Evolutionary conservation across 1,140 invertebrate species (phyloP).

Genomic region (Drosophila truncata): DNA sequence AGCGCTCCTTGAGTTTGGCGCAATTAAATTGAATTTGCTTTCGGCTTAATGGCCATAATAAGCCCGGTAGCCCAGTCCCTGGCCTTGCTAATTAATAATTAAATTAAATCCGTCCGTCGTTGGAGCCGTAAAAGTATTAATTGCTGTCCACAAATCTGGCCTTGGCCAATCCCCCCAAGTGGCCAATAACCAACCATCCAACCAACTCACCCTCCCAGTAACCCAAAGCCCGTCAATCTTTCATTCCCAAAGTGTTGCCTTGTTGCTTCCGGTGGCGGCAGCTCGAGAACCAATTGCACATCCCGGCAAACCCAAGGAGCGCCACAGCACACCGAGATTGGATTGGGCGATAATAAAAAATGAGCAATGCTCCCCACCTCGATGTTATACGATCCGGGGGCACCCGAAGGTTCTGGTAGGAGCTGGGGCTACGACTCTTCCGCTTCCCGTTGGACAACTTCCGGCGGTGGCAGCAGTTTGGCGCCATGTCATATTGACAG

Average conservation of each 20-base stretch:
- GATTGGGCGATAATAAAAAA: conserved; percentile 72
- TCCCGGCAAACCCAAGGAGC: conserved; percentile 6
- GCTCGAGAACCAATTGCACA: conserved; percentile 67
- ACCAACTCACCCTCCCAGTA: not conserved
- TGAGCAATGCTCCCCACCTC: conserved; percentile 30
- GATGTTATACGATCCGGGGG: conserved; percentile 40
- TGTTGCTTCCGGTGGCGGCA: conserved; percentile 63
- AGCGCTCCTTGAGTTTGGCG: conserved; percentile 34
- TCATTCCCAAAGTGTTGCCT: conserved; percentile 66
- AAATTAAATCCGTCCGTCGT: conserved; percentile 68
- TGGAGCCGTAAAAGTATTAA: conserved; percentile 71
- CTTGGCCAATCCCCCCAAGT: conserved; percentile 53
- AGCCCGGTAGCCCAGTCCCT: conserved; percentile 13
- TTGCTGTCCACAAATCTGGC: conserved; percentile 66
- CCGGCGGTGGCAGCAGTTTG: conserved; percentile 64
- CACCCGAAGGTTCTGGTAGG: not conserved
- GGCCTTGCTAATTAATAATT: conserved; percentile 72
- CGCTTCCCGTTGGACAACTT: conserved; percentile 53
- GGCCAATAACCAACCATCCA: conserved; percentile 19
- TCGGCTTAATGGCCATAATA: conserved; percentile 76
- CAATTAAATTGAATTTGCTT: conserved; percentile 71
- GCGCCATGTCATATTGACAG: conserved; percentile 71
- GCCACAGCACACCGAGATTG: conserved; percentile 54
- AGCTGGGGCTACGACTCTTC: conserved; percentile 14
- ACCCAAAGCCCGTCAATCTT: conserved; percentile 54